A percentile compares a stretch with the other conserved stretches of the same genome.
phyloP scores from a whole-genome alignment of 2,888 invertebrate genomes.

The Colostygia pectinataria region DNA sequence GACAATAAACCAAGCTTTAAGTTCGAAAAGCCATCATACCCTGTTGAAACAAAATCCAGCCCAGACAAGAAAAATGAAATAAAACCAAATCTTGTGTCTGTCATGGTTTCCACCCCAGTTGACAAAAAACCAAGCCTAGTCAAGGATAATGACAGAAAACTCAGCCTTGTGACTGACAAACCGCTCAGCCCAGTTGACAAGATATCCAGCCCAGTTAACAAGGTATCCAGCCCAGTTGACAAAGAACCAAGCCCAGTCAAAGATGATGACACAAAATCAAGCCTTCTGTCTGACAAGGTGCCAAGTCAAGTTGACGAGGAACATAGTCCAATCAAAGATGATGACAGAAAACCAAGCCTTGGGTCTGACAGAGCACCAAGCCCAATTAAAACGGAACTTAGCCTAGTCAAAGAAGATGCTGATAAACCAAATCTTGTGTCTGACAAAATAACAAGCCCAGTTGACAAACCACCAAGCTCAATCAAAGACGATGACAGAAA shows the following conservation, averaged over 20 bases:
- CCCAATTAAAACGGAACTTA: neutral
- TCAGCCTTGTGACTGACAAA: conserved; percentile 8
- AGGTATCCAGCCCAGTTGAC: neutral
- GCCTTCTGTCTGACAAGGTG: neutral
- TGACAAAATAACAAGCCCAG: conserved; percentile 24
- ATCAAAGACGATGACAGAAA: conserved; percentile 10
- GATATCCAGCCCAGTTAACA: conserved; percentile 15
- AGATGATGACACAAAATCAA: neutral
- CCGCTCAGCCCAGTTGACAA: too few species aligned
- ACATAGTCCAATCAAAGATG: neutral
- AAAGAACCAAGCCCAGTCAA: neutral
- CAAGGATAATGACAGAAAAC: conserved; percentile 11
- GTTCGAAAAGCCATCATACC: conserved; percentile 20
- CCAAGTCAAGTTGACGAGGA: neutral
- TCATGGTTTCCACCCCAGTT: neutral
- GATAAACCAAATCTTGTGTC: conserved; percentile 17
- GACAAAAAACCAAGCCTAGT: conserved; percentile 14
- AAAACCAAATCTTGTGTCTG: neutral
- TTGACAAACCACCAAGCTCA: neutral
- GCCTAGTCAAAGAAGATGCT: neutral
- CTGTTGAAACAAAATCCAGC: conserved; percentile 21
- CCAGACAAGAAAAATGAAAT: conserved; percentile 5
- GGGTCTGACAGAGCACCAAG: conserved; percentile 9
- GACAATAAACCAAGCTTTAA: conserved; percentile 7
- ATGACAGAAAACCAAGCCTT: neutral